Conservation (phyloP, 2,113 vertebrate species). For the Poeciliopsis prolifica region DNA sequence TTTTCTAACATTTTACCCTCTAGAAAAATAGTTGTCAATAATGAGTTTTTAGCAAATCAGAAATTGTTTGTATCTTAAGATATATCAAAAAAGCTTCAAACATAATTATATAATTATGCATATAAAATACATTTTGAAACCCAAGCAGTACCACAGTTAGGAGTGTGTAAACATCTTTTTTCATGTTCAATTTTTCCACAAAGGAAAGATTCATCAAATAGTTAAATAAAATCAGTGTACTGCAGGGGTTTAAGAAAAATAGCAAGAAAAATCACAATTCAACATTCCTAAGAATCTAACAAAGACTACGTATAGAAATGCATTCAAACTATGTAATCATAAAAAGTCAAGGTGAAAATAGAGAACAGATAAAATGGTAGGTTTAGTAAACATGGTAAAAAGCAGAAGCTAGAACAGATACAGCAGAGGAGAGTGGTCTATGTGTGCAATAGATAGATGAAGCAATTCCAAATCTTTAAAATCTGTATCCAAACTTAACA, state of each 20-base stretch:
- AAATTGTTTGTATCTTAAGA: constrained; percentile 8
- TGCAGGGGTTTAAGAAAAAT: constrained; percentile 80
- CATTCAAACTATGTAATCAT: constrained; percentile 43
- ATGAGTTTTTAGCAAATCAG: constrained; percentile 44
- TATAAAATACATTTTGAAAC: constrained; percentile 71
- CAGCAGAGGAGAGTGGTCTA: constrained; percentile 58
- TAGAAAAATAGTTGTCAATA: neutral
- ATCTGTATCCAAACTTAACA: constrained; percentile 28
- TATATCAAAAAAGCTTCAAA: constrained; percentile 15
- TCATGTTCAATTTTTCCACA: constrained; percentile 73
- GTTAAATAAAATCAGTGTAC: constrained; percentile 77
- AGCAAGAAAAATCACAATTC: constrained; percentile 49
- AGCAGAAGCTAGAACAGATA: constrained; percentile 78
- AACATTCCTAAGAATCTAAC: constrained; percentile 43
- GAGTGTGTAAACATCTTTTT: constrained; percentile 26
- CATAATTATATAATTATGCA: constrained; percentile 37
- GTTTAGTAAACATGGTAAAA: constrained; percentile 69
- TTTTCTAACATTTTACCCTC: constrained; percentile 50
- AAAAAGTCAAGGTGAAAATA: constrained; percentile 47
- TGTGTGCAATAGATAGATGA: constrained; percentile 52
- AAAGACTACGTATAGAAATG: constrained; percentile 34
- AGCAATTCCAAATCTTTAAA: constrained; percentile 39
- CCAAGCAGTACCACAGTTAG: constrained; percentile 79
- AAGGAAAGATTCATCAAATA: constrained; percentile 67
- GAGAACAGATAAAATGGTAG: constrained; percentile 59